Evolutionary conservation across 2,797 vertebrate species (phyloP), one percentile per base, ranked within the genome.

Genomic region (Tarsius wallacei): DNA sequence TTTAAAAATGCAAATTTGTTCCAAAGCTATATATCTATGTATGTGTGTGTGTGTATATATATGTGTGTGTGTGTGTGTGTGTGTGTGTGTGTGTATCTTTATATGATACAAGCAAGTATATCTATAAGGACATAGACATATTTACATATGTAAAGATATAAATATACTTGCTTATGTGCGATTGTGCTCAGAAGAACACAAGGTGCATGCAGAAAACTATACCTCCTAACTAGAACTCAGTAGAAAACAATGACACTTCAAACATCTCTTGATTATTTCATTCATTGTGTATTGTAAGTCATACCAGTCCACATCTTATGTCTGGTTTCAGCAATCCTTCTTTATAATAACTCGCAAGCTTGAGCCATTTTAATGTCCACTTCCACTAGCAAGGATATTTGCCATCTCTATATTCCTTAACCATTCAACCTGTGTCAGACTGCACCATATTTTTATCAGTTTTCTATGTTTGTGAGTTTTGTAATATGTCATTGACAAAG

Each of bases 1-100:
- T 95, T 86, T 76, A 17, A 87, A 94, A 80, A 83, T 42, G 33
- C 8, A 61, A 42, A 81, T 42, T 19, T 47, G 49, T 81, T 81
- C 57, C 24, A 81, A 81, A 57, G 78, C 24, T 42, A 73, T 47
- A 42, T 73, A 51, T 47, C 3, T 59, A 10, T 11, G 13, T 42
- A 11, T 21, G 17, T 73, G 22, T 71, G 36, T 42, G 21, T 68
- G 66, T 36, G 66, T 70, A 42, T 73, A 33, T 47, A 3, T 59
- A 9, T 11, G 13, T 42, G 11, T 21, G 17, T 73, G 22, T 71
- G 36, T 42, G 21, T 68, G 66, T 33, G 66, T 70, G n/a, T 73
- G 55, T 71, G 33, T 55, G 5, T 59, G 8, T 11, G 8, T 55
- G 9, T 31, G 4, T 71, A 1, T 73, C 12, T 71, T 16, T 15